Evolutionary conservation across 2,888 invertebrate species (phyloP), one percentile per base, ranked within the genome.

Genomic region (Salpingus planirostris): DNA sequence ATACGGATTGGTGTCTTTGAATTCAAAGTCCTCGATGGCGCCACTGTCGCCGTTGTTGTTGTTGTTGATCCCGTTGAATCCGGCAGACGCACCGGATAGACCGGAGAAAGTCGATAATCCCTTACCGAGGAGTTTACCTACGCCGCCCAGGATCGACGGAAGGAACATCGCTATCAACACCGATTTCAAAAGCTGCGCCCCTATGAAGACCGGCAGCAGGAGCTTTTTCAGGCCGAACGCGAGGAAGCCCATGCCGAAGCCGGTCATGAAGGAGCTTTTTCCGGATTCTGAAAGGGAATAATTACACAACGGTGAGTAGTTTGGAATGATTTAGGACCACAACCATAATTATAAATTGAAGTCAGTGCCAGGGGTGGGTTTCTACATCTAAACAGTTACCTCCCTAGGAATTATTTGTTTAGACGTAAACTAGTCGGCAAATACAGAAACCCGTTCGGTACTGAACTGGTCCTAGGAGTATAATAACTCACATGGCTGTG

Each of bases 91-190:
- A n/a, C 65, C 52, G 52, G 76, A 38, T 61, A 75, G 57, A 4
- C 73, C 73, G 2, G 76, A 76, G 46, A 77, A 68, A 3, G 76
- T 75, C 55, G 71, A 59, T 57, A 69, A 44, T 24, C 88, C 87
- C 74, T 88, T 88, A 33, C 86, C 85, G 35, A 87, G 76, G 39
- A 88, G 74, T 65, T 86, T 86, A 29, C 86, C 86, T 34, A 88
- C 73, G 48, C 84, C 83, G 31, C 88, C 87, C 41, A 89, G 69
- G 36, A 89, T 77, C 38, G 85, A 84, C 1, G 88, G 88, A 56
- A 89, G 70, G 63, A 90, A 88, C 68, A 89, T 76, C 5, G 87
- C 88, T 15, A 89, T 72, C 12, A 89, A 66, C 25, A 88, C 73
- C 18, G 85, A 84, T 65, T 90, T 90, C 49, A 87, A 70, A 29